phyloP scores from a whole-genome alignment of 1,140 invertebrate species.

The Scaptomyza montana region DNA sequence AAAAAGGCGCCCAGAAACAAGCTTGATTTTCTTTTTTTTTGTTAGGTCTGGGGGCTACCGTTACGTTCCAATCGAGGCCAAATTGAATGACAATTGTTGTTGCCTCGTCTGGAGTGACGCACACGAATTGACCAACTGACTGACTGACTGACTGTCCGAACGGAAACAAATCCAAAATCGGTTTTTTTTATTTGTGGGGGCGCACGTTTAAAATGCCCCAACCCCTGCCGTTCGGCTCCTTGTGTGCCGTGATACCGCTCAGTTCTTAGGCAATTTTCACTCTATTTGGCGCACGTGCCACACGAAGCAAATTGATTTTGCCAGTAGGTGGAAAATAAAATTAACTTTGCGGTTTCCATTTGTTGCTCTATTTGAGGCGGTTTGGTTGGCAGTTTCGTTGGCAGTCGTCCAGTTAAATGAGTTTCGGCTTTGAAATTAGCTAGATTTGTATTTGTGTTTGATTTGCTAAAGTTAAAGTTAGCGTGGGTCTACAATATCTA shows the following conservation, averaged over 20 bases:
- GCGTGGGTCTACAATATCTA: slow-evolving; percentile 58
- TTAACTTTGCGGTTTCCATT: slow-evolving; percentile 71
- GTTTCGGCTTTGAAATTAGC: slow-evolving; percentile 78
- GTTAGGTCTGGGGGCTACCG: slow-evolving; percentile 60
- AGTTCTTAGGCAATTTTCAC: slow-evolving; percentile 59
- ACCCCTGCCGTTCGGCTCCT: slow-evolving; percentile 1
- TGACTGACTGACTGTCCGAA: slow-evolving; percentile 32
- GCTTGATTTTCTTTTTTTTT: slow-evolving; percentile 12
- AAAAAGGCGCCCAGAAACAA: slow-evolving; percentile 61
- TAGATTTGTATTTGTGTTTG: slow-evolving; percentile 81
- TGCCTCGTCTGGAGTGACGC: slow-evolving; percentile 64
- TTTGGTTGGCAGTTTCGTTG: background rate
- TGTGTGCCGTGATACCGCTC: background rate
- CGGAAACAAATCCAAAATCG: slow-evolving; percentile 20
- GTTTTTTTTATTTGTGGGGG: slow-evolving; percentile 38
- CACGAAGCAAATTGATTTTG: slow-evolving; percentile 83
- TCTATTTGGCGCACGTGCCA: slow-evolving; percentile 82
- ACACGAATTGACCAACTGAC: slow-evolving; percentile 71
- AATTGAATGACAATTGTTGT: slow-evolving; percentile 61
- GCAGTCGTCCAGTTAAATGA: slow-evolving; percentile 65
- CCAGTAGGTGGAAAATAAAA: slow-evolving; percentile 83
- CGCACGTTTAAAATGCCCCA: slow-evolving; percentile 17
- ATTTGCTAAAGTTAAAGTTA: slow-evolving; percentile 66
- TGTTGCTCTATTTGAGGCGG: slow-evolving; percentile 61
- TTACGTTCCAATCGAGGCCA: slow-evolving; percentile 73